Base-by-base conservation (phyloP, 1,140 invertebrate species). In the Drosophila aff. region DNA sequence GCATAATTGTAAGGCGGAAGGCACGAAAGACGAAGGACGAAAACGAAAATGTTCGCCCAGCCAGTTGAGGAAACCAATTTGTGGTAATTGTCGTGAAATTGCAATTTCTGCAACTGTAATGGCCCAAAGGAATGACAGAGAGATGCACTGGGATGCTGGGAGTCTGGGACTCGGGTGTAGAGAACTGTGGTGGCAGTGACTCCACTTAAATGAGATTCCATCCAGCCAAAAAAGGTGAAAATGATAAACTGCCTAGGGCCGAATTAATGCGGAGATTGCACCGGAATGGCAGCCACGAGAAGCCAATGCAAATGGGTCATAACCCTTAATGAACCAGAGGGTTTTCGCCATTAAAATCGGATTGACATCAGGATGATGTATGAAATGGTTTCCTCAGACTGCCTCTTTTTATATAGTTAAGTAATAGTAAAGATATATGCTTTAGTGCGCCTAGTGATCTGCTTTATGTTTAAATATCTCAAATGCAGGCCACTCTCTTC, bases 101-200 rank as follows among this genome's bases (percentile, higher is more conserved):
- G 84, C 84, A 87, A 89, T 87, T 87, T 89, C 84, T 87, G 84
- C 84, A 87, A 90, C 84, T 87, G 84, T 87, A 89, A 87, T 83
- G 83, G 60, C 76, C 60, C 76, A 75, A 43, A 63, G 44, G 65
- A 72, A 64, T 68, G 80, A 73, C 41, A 66, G 58, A 63, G 58
- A 66, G 63, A 63, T 63, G 63, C 63, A 55, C 53, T 67, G 58
- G 50, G 62, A 31, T 23, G 33, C 33, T 50, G 49, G 41, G 38
- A 62, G 28, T 16, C 8, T 23, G n/a, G 50, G 18, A 9, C 15
- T 15, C 28, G n/a, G 50, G 18, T 16, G 23, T 15, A 49, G 15
- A 16, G 47, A 40, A 11, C 15, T 1, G 21, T 53, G 64, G 21
- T 21, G 50, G 36, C 59, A 68, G 58, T 59, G 71, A 73, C 68